phyloP scores from a whole-genome alignment of 2,113 vertebrate species.

The Merops nubicus region DNA sequence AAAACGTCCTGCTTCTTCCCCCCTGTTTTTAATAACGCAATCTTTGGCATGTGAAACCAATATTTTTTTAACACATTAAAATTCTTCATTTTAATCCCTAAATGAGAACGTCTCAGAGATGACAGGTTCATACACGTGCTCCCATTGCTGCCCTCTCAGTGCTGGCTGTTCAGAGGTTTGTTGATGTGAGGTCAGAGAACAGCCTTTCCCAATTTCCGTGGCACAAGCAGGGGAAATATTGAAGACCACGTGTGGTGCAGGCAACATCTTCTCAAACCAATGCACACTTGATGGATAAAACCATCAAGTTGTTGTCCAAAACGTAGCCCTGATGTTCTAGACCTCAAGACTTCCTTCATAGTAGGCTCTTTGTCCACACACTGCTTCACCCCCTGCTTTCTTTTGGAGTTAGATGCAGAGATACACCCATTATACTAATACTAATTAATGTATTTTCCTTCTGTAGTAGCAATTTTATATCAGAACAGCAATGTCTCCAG shows the following conservation, averaged over 20 bases:
- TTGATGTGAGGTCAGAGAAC: too few species aligned
- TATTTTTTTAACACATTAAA: neutral
- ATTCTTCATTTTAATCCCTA: neutral
- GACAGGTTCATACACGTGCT: too few species aligned
- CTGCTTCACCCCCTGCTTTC: neutral
- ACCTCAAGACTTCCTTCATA: neutral
- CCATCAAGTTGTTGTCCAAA: too few species aligned
- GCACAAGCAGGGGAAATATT: neutral
- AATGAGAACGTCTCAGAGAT: neutral
- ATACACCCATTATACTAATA: neutral
- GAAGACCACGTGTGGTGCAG: neutral
- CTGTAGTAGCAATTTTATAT: neutral
- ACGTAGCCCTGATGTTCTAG: neutral
- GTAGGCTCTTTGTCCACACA: neutral
- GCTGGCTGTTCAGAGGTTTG: neutral
- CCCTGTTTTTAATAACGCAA: neutral
- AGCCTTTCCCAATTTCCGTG: accelerated
- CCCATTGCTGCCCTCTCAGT: neutral
- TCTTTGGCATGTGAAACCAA: neutral
- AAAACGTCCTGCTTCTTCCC: neutral
- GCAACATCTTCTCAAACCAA: neutral
- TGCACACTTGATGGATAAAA: neutral
- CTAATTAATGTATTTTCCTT: neutral
- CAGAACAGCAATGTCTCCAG: neutral
- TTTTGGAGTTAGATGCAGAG: neutral